Evolutionary conservation across 2,797 vertebrate species (phyloP).

Genomic region (Epinephelus malabaricus): DNA sequence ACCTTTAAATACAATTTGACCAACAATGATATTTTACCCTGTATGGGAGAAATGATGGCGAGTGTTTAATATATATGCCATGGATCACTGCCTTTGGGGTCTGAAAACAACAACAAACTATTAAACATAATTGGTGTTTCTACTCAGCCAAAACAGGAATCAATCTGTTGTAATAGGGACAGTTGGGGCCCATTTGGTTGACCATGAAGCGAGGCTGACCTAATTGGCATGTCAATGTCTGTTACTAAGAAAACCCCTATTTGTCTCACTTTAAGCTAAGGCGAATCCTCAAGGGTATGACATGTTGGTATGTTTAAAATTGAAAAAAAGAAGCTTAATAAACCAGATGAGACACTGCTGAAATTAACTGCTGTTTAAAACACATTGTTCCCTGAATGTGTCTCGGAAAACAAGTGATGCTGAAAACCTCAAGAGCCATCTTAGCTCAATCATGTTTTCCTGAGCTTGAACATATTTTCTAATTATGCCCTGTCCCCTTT

Average conservation of each 20-base stretch:
- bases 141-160: constrained; percentile 47
- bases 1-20: not conserved
- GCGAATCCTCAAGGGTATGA: constrained; percentile 3
- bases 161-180: constrained; percentile 51
- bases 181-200: constrained; percentile 51
- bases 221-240: constrained; percentile 57
- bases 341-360: not conserved
- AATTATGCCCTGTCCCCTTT: constrained; percentile 69
- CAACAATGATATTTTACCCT: not conserved
- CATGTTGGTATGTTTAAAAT: not conserved
- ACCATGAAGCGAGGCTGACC: constrained; percentile 31
- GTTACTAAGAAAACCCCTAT: constrained; percentile 46
- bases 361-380: constrained; percentile 39
- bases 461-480: constrained; percentile 72
- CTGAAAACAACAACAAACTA: constrained; percentile 29
- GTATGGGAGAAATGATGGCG: not conserved
- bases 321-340: constrained; percentile 8
- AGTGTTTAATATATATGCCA: not conserved
- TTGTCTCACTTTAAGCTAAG: constrained; percentile 44
- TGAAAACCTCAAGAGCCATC: constrained; percentile 65
- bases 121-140: constrained; percentile 23
- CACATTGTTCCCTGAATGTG: constrained; percentile 20
- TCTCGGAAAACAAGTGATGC: constrained; percentile 53
- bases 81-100: constrained; percentile 18
- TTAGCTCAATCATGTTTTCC: constrained; percentile 64